Evolutionary conservation across 2,888 invertebrate genomes (phyloP), one percentile per base, ranked within the genome.

Genomic region (Coremacera marginata): DNA sequence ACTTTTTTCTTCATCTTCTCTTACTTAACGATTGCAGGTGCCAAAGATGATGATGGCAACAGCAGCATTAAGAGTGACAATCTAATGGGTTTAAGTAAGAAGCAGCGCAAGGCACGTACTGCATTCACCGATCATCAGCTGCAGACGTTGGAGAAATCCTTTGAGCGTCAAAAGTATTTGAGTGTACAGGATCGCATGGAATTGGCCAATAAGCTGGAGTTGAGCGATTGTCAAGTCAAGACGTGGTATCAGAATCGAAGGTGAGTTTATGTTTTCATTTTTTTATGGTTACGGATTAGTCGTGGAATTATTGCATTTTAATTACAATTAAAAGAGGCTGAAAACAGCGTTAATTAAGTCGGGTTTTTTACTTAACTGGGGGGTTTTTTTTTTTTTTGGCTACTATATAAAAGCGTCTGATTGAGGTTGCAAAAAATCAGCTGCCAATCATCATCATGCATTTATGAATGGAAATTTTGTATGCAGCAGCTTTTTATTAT

Each of bases 181-280:
- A 96, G 96, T 88, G 97, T 97, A 34, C 98, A 98, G 89, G 98
- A 99, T 89, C 92, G 99, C 84, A 98, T 99, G 98, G 99, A 99
- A 90, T 91, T 99, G 86, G 99, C 99, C 3, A 96, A 97, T 79
- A 96, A 97, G 91, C 92, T 99, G 85, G 96, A 97, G 86, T 93
- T 99, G 81, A 97, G 97, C 62, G 99, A 99, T 90, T 99, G 99
- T 75, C 99, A 99, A 92, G 99, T 99, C 89, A 99, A 99, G 91
- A 99, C 99, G 85, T 99, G 99, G 98, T 99, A 99, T 90, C 98
- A 99, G 90, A 99, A 99, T 90, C 92, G 99, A 92, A 94, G 98
- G 98, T 97, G 90, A 92, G 93, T 89, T 63, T 16, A 52, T 14
- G 44, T n/a, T 5, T 31, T 31, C n/a, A n/a, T 44, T 44, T 14